Base-by-base conservation (phyloP, 2,113 vertebrate genomes). In the Zingel zingel region DNA sequence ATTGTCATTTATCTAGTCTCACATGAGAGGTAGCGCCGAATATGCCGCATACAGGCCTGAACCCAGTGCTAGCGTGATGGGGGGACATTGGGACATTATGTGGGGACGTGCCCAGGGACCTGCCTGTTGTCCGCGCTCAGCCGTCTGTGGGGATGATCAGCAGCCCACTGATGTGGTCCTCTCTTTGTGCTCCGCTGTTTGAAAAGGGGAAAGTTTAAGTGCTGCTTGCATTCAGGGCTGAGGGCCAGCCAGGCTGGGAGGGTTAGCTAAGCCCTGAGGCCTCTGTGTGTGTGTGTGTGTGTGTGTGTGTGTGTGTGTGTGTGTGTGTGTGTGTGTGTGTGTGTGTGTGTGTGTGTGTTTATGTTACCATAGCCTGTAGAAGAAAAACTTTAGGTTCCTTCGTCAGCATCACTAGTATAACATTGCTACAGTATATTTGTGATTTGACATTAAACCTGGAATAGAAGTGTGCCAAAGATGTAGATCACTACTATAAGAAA, bases 1-100 rank as follows among this genome's bases (percentile, higher is more conserved):
- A 95, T 96, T 95, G 96, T 96, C 96, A 97, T 97, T 96, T 98
- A 98, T 98, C 97, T 97, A 96, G 96, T 98, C 96, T 97, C 96
- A 96, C 96, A 94, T 96, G 96, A 96, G 96, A 97, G 96, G 94
- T 95, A 97, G 96, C 94, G 93, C 93, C 93, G 9, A 63, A 71
- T 81, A 65, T 25, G 50, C 14, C 13, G 74, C 81, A 71, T 84
- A 87, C 83, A 53, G 92, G 75, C 69, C 74, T 68, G 68, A 53
- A 64, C 74, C 77, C 82, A 19, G 30, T 57, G 63, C 69, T 5
- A 63, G 82, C 50, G 5, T 63, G 77, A 82, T 53, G 71, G 85
- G 61, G 85, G 79, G 81, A 56, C 25, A 16, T 69, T 63, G 95
- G 95, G 73, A 89, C 75, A 88, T 91, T 93, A 85, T 92, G 79